Evolutionary conservation across 2,797 vertebrate species (phyloP), one percentile per base, ranked within the genome.

Genomic region (Chrysocyon brachyurus): DNA sequence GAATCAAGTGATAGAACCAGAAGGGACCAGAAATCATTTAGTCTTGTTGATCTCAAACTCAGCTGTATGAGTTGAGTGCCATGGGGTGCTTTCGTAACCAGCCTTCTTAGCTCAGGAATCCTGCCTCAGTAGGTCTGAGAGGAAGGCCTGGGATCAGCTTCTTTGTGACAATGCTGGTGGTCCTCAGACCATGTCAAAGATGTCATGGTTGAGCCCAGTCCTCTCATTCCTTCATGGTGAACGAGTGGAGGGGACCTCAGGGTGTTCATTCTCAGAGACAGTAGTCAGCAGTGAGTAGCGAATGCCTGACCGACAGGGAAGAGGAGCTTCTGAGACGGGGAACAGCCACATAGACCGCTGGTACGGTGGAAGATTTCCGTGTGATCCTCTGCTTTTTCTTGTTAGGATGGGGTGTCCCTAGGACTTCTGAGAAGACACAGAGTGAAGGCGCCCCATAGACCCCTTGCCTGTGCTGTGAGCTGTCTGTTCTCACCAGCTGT

Each of bases 351-450:
- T 40, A 56, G 84, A 6, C 59, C 12, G 12, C 54, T 49, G 46
- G 22, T 19, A 2, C 6, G 0, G 6, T 17, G 63, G 31, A 36
- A 11, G 5, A 5, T 31, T 31, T 68, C 61, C n/a, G 28, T 36
- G 2, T 49, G 15, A 40, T 87, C 54, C 59, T 22, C 61, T 72
- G 63, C 49, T 82, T 72, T 64, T 90, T 61, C 57, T 66, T 16
- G 14, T 57, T 36, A 68, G 49, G 88, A 46, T 1, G 0, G 0
- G 46, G n/a, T 88, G 3, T 77, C 11, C 9, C 70, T 66, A 19
- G 72, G n/a, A 72, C 56, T 73, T 92, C 49, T 49, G 46, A 91
- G 31, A 79, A 40, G 85, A 87, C 10, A n/a, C 52, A 33, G 63
- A 14, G 11, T 52, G 4, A 52, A 36, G 19, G 11, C 57, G 26